A percentile compares a stretch with the other conserved stretches of the same genome.
Conservation (phyloP, 2,888 invertebrate genomes). For the Aphidius colemani region DNA sequence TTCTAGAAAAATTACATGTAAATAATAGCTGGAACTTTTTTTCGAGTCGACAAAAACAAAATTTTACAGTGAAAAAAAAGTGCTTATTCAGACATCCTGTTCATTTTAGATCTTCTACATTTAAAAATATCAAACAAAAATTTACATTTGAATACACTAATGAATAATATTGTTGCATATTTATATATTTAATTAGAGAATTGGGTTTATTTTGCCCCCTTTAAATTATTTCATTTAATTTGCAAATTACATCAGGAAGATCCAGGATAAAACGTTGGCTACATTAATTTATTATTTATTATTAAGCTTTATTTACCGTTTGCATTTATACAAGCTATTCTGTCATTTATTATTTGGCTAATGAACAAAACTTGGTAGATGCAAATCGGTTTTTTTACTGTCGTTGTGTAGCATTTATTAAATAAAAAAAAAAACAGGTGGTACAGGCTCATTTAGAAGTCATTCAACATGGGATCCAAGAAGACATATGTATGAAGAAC, state of each 20-base stretch:
- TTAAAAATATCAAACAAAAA: no score
- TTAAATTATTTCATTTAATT: no score
- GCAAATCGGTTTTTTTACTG: constrained; percentile 50
- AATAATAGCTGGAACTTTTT: no score
- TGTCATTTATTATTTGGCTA: no score
- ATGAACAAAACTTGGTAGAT: constrained; percentile 49
- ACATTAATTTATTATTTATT: background rate
- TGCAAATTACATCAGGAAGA: constrained; percentile 6
- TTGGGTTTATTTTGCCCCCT: no score
- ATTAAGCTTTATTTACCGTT: background rate
- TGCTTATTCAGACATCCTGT: no score
- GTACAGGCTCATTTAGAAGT: constrained; percentile 62
- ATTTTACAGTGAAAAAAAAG: no score
- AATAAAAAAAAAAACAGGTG: constrained; percentile 51
- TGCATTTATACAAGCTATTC: no score
- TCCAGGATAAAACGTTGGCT: background rate
- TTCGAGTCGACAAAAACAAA: no score
- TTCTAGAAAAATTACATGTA: no score
- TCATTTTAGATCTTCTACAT: no score
- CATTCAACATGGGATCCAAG: constrained; percentile 90
- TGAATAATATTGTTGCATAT: constrained; percentile 2
- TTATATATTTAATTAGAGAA: background rate
- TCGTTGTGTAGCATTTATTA: constrained; percentile 51
- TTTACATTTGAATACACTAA: background rate
- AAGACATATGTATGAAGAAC: constrained; percentile 87